Percentiles rank a stretch among this genome's conserved stretches.
Evolutionary conservation across 2,113 vertebrate genomes (phyloP).

Genomic region (Epinephelus fuscoguttatus): DNA sequence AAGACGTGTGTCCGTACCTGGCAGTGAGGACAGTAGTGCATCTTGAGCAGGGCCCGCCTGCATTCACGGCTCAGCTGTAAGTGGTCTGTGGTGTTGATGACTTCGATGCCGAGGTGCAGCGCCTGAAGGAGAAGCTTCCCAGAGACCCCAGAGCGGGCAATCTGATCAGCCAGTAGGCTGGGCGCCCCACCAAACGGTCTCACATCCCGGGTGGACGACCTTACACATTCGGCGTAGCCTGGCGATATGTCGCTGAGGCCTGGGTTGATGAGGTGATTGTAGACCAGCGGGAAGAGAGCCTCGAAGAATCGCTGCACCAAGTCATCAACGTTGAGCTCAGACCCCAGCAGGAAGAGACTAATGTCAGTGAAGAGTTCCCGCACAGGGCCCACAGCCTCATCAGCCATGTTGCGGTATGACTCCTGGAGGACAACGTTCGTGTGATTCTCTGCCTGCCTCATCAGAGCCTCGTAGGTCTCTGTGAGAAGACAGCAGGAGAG

Average conservation of each 20-base stretch:
- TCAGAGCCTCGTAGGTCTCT: slow-evolving; percentile 89
- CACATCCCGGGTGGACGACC: slow-evolving; percentile 73
- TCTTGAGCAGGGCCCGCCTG: slow-evolving; percentile 86
- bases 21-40: slow-evolving; percentile 91
- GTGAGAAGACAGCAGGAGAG: slow-evolving; percentile 55
- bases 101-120: slow-evolving; percentile 91
- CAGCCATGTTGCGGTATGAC: slow-evolving; percentile 83
- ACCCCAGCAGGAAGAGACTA: slow-evolving; percentile 90
- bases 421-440: slow-evolving; percentile 85
- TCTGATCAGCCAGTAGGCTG: slow-evolving; percentile 77
- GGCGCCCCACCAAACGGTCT: slow-evolving; percentile 85
- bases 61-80: slow-evolving; percentile 89
- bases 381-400: slow-evolving; percentile 73
- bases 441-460: slow-evolving; percentile 89
- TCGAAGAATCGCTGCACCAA: slow-evolving; percentile 90
- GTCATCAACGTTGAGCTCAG: slow-evolving; percentile 85
- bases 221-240: slow-evolving; percentile 87
- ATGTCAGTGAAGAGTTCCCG: slow-evolving; percentile 90
- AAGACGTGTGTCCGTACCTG: slow-evolving; percentile 70
- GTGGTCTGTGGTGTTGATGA: slow-evolving; percentile 93
- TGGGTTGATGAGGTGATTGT: slow-evolving; percentile 86
- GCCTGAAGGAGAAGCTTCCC: slow-evolving; percentile 89
- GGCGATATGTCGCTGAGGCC: slow-evolving; percentile 75
- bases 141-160: slow-evolving; percentile 82
- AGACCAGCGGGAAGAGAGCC: slow-evolving; percentile 89